Evolutionary conservation across 2,113 vertebrate genomes (phyloP).

Genomic region (Nothocercus nigrocapillus): DNA sequence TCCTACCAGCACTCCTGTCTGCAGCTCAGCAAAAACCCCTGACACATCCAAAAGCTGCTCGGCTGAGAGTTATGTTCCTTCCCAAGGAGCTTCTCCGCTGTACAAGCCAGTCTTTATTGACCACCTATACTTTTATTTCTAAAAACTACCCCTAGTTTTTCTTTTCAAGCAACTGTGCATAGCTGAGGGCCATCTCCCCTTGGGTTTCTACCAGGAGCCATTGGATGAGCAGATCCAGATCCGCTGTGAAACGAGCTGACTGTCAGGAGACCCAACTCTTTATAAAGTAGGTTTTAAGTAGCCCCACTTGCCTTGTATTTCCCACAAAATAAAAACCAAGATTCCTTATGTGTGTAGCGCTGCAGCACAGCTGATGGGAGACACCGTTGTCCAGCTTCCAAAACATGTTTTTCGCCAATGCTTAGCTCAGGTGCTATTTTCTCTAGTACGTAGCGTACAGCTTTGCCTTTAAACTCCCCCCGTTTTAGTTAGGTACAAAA

Average conservation of each 20-base stretch:
- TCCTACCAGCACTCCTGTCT: neutral
- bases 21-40: neutral
- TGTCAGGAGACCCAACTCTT: neutral
- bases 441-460: neutral
- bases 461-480: neutral
- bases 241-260: neutral
- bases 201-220: neutral
- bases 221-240: neutral
- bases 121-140: neutral
- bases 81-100: neutral
- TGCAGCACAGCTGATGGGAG: slow-evolving; percentile 32
- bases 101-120: neutral
- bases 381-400: neutral
- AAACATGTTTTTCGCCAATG: neutral
- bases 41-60: neutral
- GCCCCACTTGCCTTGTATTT: slow-evolving; percentile 8
- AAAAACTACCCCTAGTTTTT: neutral
- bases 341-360: neutral
- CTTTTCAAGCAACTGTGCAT: neutral
- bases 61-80: neutral
- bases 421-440: neutral
- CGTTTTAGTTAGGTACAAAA: neutral
- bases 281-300: neutral
- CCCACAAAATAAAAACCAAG: slow-evolving; percentile 47
- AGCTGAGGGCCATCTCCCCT: neutral